Percentiles rank a stretch among this genome's conserved stretches.
Conservation (phyloP, 2,888 invertebrate genomes). For the Orchestes rusci region DNA sequence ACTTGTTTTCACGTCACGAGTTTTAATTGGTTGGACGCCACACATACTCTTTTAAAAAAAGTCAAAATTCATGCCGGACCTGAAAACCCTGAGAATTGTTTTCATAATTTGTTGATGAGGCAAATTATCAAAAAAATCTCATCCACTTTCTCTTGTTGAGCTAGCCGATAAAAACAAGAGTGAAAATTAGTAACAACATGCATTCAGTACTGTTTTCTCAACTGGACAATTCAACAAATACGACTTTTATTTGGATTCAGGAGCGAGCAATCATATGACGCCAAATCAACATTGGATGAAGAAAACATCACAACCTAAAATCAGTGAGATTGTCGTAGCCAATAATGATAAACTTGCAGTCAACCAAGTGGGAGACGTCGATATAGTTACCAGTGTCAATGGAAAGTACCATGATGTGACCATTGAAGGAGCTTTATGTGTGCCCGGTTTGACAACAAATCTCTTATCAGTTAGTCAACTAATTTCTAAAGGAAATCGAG, state of each 20-base stretch:
- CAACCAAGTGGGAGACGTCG: neutral
- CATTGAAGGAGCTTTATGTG: neutral
- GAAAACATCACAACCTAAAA: neutral
- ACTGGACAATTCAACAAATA: neutral
- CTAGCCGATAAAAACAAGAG: too few species aligned
- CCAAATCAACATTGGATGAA: conserved; percentile 5
- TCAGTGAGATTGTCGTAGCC: conserved; percentile 1
- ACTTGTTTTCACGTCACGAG: too few species aligned
- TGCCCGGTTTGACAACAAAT: conserved; percentile 1
- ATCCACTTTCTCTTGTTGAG: too few species aligned
- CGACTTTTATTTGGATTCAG: conserved; percentile 3
- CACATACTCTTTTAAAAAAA: too few species aligned
- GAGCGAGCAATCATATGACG: conserved; percentile 3
- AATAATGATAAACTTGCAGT: conserved; percentile 1
- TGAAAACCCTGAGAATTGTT: too few species aligned
- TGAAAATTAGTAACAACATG: too few species aligned
- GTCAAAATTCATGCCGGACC: too few species aligned
- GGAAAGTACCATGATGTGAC: neutral
- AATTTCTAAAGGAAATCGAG: neutral
- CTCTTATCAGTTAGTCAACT: conserved; percentile 1
- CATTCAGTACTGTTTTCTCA: neutral
- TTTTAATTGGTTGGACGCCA: too few species aligned
- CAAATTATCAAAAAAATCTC: too few species aligned
- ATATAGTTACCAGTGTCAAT: neutral
- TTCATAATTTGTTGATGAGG: too few species aligned